Conservation (phyloP, 2,797 vertebrate genomes). For the Buceros bicornis region DNA sequence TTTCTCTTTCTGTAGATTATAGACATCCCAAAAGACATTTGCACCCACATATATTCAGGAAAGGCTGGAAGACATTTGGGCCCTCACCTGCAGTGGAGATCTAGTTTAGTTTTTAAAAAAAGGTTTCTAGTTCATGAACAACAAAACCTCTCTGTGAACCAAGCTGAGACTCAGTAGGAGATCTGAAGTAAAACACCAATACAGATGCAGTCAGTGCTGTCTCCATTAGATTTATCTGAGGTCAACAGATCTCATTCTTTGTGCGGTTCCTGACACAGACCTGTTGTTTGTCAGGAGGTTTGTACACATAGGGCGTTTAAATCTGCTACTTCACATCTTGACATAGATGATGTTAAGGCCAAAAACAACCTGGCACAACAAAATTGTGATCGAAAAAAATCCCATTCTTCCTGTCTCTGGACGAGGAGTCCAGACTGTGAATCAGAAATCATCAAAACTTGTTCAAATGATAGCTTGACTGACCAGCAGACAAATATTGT, state of each 20-base stretch:
- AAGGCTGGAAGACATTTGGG: not conserved
- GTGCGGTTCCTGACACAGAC: not conserved
- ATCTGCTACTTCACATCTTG: not conserved
- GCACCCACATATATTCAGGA: not conserved
- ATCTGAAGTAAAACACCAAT: not conserved
- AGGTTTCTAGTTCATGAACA: not conserved
- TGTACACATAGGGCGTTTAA: rapidly evolving
- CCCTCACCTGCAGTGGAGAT: not conserved
- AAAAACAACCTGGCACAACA: not conserved
- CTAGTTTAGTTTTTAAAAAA: not conserved
- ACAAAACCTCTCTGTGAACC: not conserved
- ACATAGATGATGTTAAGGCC: not conserved
- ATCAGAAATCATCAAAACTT: not conserved
- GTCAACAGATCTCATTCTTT: not conserved
- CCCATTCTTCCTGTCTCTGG: not conserved
- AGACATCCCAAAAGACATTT: not conserved
- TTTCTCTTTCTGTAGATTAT: not conserved
- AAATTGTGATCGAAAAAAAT: not conserved
- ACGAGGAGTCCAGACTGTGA: not conserved
- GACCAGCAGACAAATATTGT: not conserved
- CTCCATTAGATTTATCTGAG: not conserved
- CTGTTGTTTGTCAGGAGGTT: not conserved
- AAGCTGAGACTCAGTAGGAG: not conserved
- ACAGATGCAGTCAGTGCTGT: not conserved
- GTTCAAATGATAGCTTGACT: not conserved